Percentiles rank a stretch among this genome's conserved stretches.
phyloP scores from a whole-genome alignment of 2,888 invertebrate genomes.

The Drosophila formosana region DNA sequence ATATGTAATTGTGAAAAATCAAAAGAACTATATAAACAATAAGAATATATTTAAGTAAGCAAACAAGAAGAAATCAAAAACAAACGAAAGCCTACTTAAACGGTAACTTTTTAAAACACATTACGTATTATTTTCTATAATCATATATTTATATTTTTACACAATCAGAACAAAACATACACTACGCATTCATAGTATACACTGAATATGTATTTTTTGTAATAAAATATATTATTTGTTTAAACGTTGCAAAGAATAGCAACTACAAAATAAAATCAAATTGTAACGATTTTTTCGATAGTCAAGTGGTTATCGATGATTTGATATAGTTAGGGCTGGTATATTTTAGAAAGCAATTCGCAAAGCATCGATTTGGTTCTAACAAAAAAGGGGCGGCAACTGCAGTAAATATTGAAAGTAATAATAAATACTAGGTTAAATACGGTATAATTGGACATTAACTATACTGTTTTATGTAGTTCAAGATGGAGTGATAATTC shows the following conservation, averaged over 20 bases:
- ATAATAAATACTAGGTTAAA: no score
- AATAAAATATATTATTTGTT: conserved; percentile 64
- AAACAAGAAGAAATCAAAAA: conserved; percentile 15
- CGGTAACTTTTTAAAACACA: conserved; percentile 41
- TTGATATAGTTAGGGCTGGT: neutral
- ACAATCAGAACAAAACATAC: conserved; percentile 61
- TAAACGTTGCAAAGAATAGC: conserved; percentile 32
- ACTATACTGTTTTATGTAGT: no score
- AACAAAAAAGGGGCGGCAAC: no score
- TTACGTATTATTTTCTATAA: conserved; percentile 70
- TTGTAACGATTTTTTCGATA: conserved; percentile 5
- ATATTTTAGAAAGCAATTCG: no score
- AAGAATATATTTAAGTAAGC: conserved; percentile 25
- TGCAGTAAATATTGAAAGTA: no score
- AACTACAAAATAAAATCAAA: conserved; percentile 29
- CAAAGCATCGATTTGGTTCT: no score
- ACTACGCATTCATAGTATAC: conserved; percentile 58
- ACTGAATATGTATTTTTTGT: conserved; percentile 71
- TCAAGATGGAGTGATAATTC: no score
- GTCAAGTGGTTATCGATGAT: conserved; percentile 13
- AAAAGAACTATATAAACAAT: conserved; percentile 2
- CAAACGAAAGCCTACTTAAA: conserved; percentile 35
- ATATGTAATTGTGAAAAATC: conserved; percentile 71
- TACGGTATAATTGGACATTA: no score
- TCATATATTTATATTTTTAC: conserved; percentile 73